These are phyloP conservation scores for Podilymbus podiceps DNA, from an alignment of 2,113 vertebrate genomes.

Conservation along the genomic window DNA sequence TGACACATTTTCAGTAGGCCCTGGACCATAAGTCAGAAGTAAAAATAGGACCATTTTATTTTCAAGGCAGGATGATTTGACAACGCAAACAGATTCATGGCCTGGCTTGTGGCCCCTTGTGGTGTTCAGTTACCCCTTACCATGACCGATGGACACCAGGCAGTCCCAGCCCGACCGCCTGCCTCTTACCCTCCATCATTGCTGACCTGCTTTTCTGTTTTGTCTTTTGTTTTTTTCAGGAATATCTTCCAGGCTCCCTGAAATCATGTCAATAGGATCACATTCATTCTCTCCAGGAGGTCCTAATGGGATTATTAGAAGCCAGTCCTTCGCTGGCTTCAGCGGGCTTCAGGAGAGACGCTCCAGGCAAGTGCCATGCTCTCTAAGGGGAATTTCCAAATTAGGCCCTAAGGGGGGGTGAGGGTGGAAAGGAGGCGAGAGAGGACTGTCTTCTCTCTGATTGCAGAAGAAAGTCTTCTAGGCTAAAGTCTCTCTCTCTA, in stretches of 20 bases:
- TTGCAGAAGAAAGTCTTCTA: not conserved
- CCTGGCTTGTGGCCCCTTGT: rapidly evolving
- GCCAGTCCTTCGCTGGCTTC: slow-evolving; percentile 97
- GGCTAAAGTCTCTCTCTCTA: not conserved
- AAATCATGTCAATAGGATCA: slow-evolving; percentile 93
- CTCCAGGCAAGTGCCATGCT: slow-evolving; percentile 81
- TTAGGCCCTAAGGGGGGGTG: not conserved
- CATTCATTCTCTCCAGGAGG: slow-evolving; percentile 91
- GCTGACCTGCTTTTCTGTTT: not conserved
- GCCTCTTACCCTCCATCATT: not conserved
- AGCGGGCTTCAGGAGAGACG: slow-evolving; percentile 93
- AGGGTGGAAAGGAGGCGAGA: not conserved
- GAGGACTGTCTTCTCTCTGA: not conserved
- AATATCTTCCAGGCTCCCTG: slow-evolving; percentile 85
- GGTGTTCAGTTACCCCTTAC: not conserved
- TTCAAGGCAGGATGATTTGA: not conserved
- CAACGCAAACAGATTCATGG: not conserved
- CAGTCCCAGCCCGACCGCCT: not conserved
- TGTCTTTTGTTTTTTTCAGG: slow-evolving; percentile 73
- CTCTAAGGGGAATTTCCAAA: not conserved
- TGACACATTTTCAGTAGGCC: not conserved
- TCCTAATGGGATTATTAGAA: slow-evolving; percentile 96
- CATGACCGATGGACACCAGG: not conserved
- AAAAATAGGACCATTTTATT: not conserved
- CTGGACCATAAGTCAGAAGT: not conserved